Evolutionary conservation across 30 jellyfish, hydroid and myxozoan genomes (phyloP).

Genomic region (Turritopsis rubra): DNA sequence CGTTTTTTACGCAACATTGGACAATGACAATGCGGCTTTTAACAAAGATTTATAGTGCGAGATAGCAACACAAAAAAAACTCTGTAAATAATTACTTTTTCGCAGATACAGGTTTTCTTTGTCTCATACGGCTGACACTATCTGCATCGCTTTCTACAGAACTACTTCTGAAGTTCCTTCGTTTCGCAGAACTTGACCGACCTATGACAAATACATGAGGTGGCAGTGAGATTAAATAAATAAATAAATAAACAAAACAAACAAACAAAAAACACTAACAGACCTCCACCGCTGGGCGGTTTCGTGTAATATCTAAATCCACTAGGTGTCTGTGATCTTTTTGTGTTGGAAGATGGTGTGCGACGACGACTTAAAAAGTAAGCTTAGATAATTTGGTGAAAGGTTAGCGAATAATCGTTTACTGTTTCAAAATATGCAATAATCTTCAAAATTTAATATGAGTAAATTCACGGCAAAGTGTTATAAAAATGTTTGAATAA

Average conservation of each 20-base stretch:
- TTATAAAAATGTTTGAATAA: too few species aligned
- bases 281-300: conserved; percentile 17
- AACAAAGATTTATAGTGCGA: too few species aligned
- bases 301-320: neutral
- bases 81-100: neutral
- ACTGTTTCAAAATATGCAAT: neutral
- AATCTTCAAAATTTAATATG: too few species aligned
- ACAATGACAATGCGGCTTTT: too few species aligned
- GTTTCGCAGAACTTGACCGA: neutral
- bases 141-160: neutral
- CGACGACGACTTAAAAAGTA: conserved; percentile 13
- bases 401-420: neutral
- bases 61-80: too few species aligned
- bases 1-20: too few species aligned
- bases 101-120: neutral
- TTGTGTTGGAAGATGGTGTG: conserved; percentile 29
- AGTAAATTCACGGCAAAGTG: too few species aligned
- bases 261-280: neutral
- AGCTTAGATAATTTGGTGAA: neutral
- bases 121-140: neutral
- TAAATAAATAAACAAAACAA: neutral
- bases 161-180: neutral
- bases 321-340: neutral
- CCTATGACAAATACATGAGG: neutral
- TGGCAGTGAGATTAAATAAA: neutral